These are phyloP conservation scores for Grus americana DNA, from an alignment of 2,113 vertebrate genomes.

Conservation along the genomic window DNA sequence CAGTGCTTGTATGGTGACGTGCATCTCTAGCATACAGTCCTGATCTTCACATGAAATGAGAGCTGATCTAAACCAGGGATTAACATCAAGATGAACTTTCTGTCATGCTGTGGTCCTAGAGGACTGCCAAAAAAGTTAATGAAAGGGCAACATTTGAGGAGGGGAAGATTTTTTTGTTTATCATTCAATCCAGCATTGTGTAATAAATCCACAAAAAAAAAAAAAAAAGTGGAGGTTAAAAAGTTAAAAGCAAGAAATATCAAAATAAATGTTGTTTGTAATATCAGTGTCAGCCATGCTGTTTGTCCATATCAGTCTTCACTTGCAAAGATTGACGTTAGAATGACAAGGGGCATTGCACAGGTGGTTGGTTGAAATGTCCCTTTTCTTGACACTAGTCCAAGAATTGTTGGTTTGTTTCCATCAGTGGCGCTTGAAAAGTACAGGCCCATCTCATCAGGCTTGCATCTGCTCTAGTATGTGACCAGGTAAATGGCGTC, in stretches of 20 bases:
- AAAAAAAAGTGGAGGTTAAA: neutral
- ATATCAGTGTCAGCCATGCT: neutral
- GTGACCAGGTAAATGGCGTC: neutral
- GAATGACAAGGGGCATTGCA: neutral
- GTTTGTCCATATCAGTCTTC: neutral
- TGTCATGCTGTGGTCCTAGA: neutral
- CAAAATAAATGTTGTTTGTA: neutral
- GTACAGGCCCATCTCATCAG: neutral
- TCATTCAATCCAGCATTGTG: neutral
- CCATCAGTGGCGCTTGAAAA: neutral
- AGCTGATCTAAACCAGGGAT: neutral
- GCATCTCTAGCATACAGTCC: neutral
- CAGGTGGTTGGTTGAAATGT: neutral
- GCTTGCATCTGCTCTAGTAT: neutral
- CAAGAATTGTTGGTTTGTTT: neutral
- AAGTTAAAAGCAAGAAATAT: neutral
- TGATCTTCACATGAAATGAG: neutral
- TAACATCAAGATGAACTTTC: neutral
- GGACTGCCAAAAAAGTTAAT: neutral
- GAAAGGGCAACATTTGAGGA: neutral
- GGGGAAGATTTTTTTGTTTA: neutral
- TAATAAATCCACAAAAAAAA: neutral
- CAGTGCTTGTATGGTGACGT: neutral
- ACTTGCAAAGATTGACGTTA: neutral
- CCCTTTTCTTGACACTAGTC: neutral